Base-by-base conservation (phyloP, 1,140 invertebrate genomes). In the Phymorhynchus buccinoides region DNA sequence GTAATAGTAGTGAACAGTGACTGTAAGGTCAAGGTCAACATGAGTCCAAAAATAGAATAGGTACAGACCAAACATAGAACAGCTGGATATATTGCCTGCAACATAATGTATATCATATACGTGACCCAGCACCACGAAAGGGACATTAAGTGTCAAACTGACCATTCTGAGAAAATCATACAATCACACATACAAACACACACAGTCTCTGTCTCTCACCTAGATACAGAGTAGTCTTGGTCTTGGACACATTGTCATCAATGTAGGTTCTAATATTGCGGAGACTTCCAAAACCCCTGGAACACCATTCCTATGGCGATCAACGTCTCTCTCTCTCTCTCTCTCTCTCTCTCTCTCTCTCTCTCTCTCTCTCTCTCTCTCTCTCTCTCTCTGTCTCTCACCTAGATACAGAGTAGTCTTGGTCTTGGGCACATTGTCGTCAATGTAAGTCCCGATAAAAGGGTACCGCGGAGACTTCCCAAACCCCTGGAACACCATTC, bases 1-100 rank as follows among this genome's bases (percentile, higher is more conserved):
- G n/a, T n/a, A n/a, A n/a, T n/a, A n/a, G n/a, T n/a, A n/a, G n/a
- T 91, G 77, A 92, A 90, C 0, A 88, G 27, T 39, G 89, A 90
- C n/a, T 90, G 90, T 12, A 91, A 75, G 16, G 84, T 85, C 86
- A 90, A 92, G 14, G 89, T 88, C 22, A 91, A 44, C 22, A 88
- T 90, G n/a, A 90, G 90, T 32, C 90, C 90, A 66, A 91, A 89
- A 37, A 92, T n/a, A n/a, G n/a, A n/a, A n/a, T n/a, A n/a, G n/a
- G n/a, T n/a, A n/a, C n/a, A n/a, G n/a, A n/a, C n/a, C n/a, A n/a
- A n/a, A n/a, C n/a, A n/a, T 90, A 9, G 83, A 80, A 7, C 88
- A n/a, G 14, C 84, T 87, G 7, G 85, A 85, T 16, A 90, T 85
- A 4, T 88, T 86, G 32, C 89, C 89, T 91, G 81, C 16, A 86